Base-by-base conservation (phyloP, 2,888 invertebrate species). In the Strigamia transsilvanica region DNA sequence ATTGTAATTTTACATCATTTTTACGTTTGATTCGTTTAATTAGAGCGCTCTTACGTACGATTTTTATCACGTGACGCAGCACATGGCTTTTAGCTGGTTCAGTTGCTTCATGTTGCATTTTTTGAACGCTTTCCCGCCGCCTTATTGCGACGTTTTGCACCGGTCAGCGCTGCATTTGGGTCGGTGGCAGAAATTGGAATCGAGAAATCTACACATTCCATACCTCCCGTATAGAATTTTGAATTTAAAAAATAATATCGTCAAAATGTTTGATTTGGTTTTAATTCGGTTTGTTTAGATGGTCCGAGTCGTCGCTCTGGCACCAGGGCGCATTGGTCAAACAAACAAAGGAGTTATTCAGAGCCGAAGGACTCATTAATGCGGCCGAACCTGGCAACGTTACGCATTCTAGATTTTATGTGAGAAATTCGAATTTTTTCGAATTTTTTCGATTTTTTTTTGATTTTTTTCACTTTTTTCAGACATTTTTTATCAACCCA, bases 101-200 rank as follows among this genome's bases (percentile, higher is more conserved):
- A 94, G 95, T 56, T 92, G 94, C 84, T 94, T 95, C 87, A 93
- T 93, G 3, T 92, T 96, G 86, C 92, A 94, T 86, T 91, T 92
- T 1, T 90, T 92, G 6, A 94, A 94, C 85, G 90, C 91, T 84
- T 91, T 92, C 85, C 92, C 92, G 41, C 89, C 92, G 7, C 90
- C 90, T 84, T 95, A 95, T 87, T 93, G 95, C 86, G 98, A 99
- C 89, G 92, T 94, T 46, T 90, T 98, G 83, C 98, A 99, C 88
- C 91, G 95, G 85, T 93, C 96, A 83, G 94, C 97, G 0, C 88
- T 94, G 79, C 98, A 99, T 89, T 91, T 98, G 79, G 98, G 98
- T 4, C 90, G 91, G 83, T 96, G 96, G 93, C 90, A 91, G 42
- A 89, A 90, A 86, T 88, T 92, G 41, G 91, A 91, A 85, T 89